A percentile compares a stretch with the other conserved stretches of the same genome.
Evolutionary conservation across 2,113 vertebrate species (phyloP).

Genomic region (Nestor notabilis): DNA sequence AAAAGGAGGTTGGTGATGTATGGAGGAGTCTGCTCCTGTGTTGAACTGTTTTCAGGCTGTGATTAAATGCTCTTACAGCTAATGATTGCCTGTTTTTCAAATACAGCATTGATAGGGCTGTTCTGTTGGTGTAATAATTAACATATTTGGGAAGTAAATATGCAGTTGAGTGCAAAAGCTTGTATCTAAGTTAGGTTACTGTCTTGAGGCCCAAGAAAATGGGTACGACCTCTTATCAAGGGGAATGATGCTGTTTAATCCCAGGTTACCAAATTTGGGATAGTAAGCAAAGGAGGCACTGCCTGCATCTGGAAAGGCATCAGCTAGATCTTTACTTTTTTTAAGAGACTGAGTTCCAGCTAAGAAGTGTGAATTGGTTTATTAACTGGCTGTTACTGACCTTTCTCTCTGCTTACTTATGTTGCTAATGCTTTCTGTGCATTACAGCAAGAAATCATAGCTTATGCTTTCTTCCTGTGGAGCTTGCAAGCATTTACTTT

Average conservation of each 20-base stretch:
- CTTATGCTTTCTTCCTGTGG: background rate
- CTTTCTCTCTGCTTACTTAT: background rate
- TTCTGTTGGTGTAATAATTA: background rate
- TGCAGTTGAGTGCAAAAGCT: background rate
- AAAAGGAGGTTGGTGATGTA: background rate
- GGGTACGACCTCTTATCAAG: background rate
- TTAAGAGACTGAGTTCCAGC: background rate
- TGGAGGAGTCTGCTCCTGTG: background rate
- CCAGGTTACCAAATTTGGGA: background rate
- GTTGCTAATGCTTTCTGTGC: background rate
- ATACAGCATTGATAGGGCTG: background rate
- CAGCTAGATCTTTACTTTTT: background rate
- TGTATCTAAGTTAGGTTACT: background rate
- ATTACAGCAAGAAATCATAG: background rate
- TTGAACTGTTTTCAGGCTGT: background rate
- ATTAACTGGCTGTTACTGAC: background rate
- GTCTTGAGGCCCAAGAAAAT: background rate
- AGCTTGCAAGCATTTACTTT: background rate
- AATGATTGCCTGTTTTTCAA: background rate
- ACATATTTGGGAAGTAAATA: background rate
- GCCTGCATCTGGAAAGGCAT: background rate
- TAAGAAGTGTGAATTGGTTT: background rate
- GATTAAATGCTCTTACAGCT: background rate
- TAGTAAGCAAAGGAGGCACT: background rate
- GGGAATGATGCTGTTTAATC: background rate